These are phyloP conservation scores for Siniperca chuatsi DNA, from an alignment of 2,113 vertebrate genomes.

Conservation along the genomic window DNA sequence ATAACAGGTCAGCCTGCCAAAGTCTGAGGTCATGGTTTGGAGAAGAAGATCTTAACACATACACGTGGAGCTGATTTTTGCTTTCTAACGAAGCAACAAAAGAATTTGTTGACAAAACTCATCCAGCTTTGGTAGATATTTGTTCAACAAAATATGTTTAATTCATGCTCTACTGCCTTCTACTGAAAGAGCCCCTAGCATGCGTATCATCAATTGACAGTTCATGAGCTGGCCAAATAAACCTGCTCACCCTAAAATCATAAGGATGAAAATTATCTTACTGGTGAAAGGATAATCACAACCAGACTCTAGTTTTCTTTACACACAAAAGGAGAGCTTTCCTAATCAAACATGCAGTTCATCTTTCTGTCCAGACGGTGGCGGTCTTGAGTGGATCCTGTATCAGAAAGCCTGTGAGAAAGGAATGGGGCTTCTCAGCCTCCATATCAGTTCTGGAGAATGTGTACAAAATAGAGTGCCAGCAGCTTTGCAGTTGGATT, in stretches of 20 bases:
- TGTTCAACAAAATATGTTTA: conserved; percentile 37
- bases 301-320: conserved; percentile 29
- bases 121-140: conserved; percentile 29
- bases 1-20: conserved; percentile 48
- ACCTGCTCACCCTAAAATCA: conserved; percentile 46
- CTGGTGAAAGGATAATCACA: conserved; percentile 42
- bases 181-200: conserved; percentile 10
- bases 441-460: conserved; percentile 49
- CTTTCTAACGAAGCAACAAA: conserved; percentile 18
- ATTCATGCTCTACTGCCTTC: conserved; percentile 22
- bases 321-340: background rate
- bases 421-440: conserved; percentile 28
- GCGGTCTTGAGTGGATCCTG: conserved; percentile 44
- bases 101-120: conserved; percentile 22
- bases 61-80: conserved; percentile 18
- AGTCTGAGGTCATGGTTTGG: conserved; percentile 44
- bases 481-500: conserved; percentile 43
- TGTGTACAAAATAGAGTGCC: conserved; percentile 42
- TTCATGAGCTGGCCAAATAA: conserved; percentile 29
- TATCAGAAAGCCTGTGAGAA: conserved; percentile 1
- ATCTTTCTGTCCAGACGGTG: conserved; percentile 51
- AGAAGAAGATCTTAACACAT: background rate
- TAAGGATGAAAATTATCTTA: conserved; percentile 25
- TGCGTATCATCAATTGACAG: conserved; percentile 31
- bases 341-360: conserved; percentile 26